Percentiles rank a stretch among this genome's conserved stretches.
These are phyloP conservation scores for Phasianus colchicus DNA, from an alignment of 2,113 vertebrate genomes.

Conservation along the genomic window DNA sequence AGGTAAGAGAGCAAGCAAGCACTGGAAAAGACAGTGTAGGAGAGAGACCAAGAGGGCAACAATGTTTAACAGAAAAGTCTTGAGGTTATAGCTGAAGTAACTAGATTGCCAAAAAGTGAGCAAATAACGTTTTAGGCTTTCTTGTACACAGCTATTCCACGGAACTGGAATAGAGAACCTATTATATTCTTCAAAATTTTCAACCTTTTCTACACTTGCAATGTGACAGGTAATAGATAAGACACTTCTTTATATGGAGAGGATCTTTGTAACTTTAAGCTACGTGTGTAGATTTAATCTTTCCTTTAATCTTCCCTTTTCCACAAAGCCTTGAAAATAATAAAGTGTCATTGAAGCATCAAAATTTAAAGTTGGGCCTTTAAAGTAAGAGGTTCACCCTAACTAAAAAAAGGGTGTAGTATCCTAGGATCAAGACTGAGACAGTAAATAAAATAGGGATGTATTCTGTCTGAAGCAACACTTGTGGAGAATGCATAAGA, in stretches of 20 bases:
- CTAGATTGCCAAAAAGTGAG: not conserved
- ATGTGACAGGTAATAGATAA: not conserved
- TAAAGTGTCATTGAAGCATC: not conserved
- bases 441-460: not conserved
- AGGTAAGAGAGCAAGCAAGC: not conserved
- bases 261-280: not conserved
- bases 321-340: not conserved
- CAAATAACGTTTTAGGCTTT: not conserved
- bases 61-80: not conserved
- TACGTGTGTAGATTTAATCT: not conserved
- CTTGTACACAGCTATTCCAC: not conserved
- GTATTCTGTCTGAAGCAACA: not conserved
- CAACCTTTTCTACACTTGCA: not conserved
- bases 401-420: not conserved
- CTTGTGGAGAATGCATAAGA: not conserved
- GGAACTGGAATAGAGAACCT: conserved; percentile 21
- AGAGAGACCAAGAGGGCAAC: not conserved
- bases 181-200: not conserved
- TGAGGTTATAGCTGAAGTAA: not conserved
- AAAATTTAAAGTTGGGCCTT: conserved; percentile 4
- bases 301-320: not conserved
- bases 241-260: not conserved
- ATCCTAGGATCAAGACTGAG: not conserved
- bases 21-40: not conserved
- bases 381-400: not conserved